Evolutionary conservation across 53 echinoderm and acorn worm species (phyloP), one percentile per base, ranked within the genome.

Genomic region (Arbacia lixula): DNA sequence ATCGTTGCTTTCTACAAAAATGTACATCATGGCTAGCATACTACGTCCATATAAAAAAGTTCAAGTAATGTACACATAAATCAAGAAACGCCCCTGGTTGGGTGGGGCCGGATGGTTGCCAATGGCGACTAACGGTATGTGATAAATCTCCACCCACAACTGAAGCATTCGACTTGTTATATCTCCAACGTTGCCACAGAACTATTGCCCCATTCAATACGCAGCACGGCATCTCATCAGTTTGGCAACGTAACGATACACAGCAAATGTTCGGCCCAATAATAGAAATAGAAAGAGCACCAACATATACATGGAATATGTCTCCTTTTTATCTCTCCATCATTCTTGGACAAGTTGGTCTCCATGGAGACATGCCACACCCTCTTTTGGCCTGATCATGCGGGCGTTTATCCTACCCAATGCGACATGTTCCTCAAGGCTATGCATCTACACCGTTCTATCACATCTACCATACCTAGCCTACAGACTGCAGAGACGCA

Each of bases 11-110:
- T 34, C 74, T 53, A 74, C 74, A 57, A 77, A 77, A 57, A 57
- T 77, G 58, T 58, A 77, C 56, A 77, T 24, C 58, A 11, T 16
- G 31, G 53, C 53, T 77, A 77, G 14, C 58, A 34, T 25, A 58
- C 77, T 77, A 77, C 17, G 36, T 34, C 40, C 77, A 77, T 77
- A 77, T 77, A 58, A 77, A 77, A 56, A 77, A 31, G 40, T 54
- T 77, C 58, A 58, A 57, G 77, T 77, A 77, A 77, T 77, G 28
- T 77, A 77, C 77, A 77, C 58, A 77, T 77, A 77, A 77, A 74
- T 74, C 52, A 74, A 74, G 42, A n/a, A n/a, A n/a, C n/a, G n/a
- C n/a, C n/a, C n/a, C n/a, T n/a, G n/a, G n/a, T n/a, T n/a, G n/a
- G n/a, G n/a, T n/a, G n/a, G n/a, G n/a, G n/a, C n/a, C n/a, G n/a